These are phyloP conservation scores for Macrochelys suwanniensis DNA, from an alignment of 2,797 vertebrate species.

Conservation along the genomic window DNA sequence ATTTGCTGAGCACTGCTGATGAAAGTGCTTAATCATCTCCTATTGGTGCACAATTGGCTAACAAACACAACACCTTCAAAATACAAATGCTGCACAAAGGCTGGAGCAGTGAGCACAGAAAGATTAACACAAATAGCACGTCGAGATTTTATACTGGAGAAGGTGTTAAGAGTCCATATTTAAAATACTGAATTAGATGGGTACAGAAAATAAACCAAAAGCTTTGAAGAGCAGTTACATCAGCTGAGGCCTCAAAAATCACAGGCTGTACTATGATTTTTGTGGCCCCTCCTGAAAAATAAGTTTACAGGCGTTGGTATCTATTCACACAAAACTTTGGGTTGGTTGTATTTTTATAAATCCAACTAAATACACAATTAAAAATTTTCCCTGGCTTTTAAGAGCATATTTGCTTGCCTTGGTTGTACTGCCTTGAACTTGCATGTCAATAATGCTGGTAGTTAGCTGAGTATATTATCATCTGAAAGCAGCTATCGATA, in stretches of 20 bases:
- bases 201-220: accelerated
- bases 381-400: neutral
- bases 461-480: constrained; percentile 18
- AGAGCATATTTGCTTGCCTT: neutral
- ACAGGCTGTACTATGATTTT: accelerated
- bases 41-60: neutral
- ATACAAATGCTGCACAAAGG: accelerated
- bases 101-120: neutral
- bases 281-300: neutral
- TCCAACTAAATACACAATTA: constrained; percentile 8
- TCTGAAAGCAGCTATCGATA: neutral
- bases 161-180: neutral
- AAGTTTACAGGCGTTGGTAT: neutral
- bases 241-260: neutral
- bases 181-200: accelerated
- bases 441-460: constrained; percentile 21
- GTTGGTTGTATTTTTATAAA: constrained; percentile 1
- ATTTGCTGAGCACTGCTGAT: accelerated
- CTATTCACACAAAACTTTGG: neutral
- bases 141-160: accelerated
- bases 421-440: neutral
- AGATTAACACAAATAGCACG: neutral
- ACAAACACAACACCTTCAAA: neutral
- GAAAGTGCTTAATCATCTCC: neutral
- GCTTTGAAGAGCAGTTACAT: neutral